Base-by-base conservation (phyloP, 2,113 vertebrate species). In the Toxotes jaculatrix region DNA sequence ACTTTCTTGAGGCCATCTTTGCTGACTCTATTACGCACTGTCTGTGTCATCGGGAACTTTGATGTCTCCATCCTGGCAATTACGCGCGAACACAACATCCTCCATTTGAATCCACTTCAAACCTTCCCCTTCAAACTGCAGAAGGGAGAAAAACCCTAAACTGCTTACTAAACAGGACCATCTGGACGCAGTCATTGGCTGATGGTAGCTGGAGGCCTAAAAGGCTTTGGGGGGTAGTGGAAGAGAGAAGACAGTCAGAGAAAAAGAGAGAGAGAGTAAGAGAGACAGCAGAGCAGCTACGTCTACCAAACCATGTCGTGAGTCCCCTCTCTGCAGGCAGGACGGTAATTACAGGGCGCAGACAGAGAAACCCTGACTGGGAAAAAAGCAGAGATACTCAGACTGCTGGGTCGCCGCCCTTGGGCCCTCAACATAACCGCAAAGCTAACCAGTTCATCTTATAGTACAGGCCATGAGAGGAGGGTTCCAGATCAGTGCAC, bases 331-430 rank as follows among this genome's bases (percentile, higher is more conserved):
- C 77, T 80, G 77, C 64, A 81, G 83, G 64, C 86, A 63, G 78
- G 85, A 61, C 55, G 55, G 79, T 95, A 95, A 96, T 95, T 95
- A 96, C 93, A 95, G 93, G 91, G 92, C 79, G 23, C 81, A 71
- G 71, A 70, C 60, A 62, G 79, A 80, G 89, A 88, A 78, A 81
- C 71, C 88, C 53, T 65, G 80, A 88, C 87, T 75, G 77, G 68
- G 68, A 78, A 89, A 84, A 87, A 91, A 74, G 59, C 16, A 34
- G 83, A 89, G 93, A 92, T 91, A 82, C 84, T 89, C 84, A 82
- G 89, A 91, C 89, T 89, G 86, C 84, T 63, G 66, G 82, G 94
- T 90, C 91, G 91, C 91, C 88, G 92, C 92, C 92, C 91, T 91
- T 80, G 74, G 79, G 83, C 72, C 77, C 81, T 84, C 77, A 77